Conservation (phyloP, 2,888 invertebrate genomes). For the Latheticus oryzae region DNA sequence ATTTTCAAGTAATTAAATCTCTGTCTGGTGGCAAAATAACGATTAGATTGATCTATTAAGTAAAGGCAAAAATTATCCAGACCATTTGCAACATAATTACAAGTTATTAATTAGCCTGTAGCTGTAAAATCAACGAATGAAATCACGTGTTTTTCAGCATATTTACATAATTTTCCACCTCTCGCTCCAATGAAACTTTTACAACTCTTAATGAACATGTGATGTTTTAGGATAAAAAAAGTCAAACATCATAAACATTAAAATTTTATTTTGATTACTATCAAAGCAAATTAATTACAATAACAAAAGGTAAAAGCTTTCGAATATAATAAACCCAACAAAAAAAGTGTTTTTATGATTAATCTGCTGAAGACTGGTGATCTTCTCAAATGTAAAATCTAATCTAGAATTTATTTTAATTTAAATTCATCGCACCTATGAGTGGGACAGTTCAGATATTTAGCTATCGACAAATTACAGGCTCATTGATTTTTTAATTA, state of each 20-base stretch:
- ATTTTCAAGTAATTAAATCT: constrained; percentile 11
- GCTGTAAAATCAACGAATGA: constrained; percentile 3
- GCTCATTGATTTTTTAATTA: too few relatives aligned
- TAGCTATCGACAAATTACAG: too few relatives aligned
- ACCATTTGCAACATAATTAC: constrained; percentile 16
- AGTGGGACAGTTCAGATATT: too few relatives aligned
- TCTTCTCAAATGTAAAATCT: too few relatives aligned
- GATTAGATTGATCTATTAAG: constrained; percentile 18
- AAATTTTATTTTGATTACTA: neutral
- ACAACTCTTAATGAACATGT: constrained; percentile 29
- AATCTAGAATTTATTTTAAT: too few relatives aligned
- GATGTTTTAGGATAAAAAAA: constrained; percentile 3
- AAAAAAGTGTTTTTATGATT: too few relatives aligned
- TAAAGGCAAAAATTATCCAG: constrained; percentile 12
- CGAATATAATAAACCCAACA: constrained; percentile 15
- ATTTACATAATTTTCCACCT: constrained; percentile 23
- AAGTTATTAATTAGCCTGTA: constrained; percentile 11
- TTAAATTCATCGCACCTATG: too few relatives aligned
- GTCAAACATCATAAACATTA: neutral
- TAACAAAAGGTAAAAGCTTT: constrained; percentile 32
- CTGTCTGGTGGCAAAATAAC: constrained; percentile 4
- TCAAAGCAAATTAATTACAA: constrained; percentile 16
- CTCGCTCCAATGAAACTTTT: constrained; percentile 3
- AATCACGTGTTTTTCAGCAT: neutral
- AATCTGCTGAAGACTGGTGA: neutral